Evolutionary conservation across 2,113 vertebrate species (phyloP), one percentile per base, ranked within the genome.

Genomic region (Periophthalmodon schlosseri): DNA sequence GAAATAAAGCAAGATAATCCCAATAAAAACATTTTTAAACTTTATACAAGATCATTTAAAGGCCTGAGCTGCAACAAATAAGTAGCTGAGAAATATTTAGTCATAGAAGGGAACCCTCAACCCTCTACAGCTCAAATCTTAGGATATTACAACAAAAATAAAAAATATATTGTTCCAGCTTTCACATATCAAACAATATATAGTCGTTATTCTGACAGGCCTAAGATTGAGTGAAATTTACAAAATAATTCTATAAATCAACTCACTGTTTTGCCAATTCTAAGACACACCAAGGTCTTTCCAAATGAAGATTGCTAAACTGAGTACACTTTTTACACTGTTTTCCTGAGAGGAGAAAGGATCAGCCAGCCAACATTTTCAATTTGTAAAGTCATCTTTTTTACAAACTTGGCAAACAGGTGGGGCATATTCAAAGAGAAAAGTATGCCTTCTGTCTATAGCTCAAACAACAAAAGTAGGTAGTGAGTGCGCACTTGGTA

Each of bases 381-480:
- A 52, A 0, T 52, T 20, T 4, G 56, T 3, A 57, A 56, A 23
- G 54, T n/a, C 50, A 11, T 18, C 54, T 12, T 12, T 23, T 57
- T 57, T 10, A 21, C 3, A 57, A 12, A 23, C 21, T 12, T 56
- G 54, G 28, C 28, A 57, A 60, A 24, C 23, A 28, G 13, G 20
- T 56, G n/a, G 13, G n/a, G 10, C 56, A 23, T 6, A 56, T 23
- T 57, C 11, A 57, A 1, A 15, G 23, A 60, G 23, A 60, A n/a
- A 28, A 60, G 23, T 15, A 14, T 15, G 3, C n/a, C 57, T 28
- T 39, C 21, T 21, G 34, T 10, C 36, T 39, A 1, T 64, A 10
- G 16, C 28, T 63, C 60, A 73, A 28, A 70, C 68, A 57, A 75
- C 34, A 72, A n/a, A 56, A 87, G 76, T 70, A 86, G 60, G 78